A percentile compares a stretch with the other conserved stretches of the same genome.
phyloP scores from a whole-genome alignment of 37 sponge, comb jelly and placozoan genomes.

The Petrosia ficiformis region DNA sequence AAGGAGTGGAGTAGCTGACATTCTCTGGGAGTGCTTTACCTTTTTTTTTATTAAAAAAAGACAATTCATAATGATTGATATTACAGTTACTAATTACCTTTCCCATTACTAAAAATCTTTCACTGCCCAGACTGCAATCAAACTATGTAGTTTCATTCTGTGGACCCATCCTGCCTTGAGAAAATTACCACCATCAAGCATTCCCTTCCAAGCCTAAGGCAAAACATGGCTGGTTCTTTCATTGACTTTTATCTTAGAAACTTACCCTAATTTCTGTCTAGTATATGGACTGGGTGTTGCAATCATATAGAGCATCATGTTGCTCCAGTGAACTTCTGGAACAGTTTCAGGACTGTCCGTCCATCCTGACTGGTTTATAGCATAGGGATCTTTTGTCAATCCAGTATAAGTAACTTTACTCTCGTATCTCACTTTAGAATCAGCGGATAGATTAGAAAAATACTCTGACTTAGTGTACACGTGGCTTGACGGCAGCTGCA shows the following conservation, averaged over 20 bases:
- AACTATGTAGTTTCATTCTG: background rate
- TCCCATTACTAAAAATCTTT: constrained; percentile 8
- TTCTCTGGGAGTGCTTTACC: constrained; percentile 14
- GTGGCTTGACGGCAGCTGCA: too few relatives aligned
- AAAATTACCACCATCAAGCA: constrained; percentile 1
- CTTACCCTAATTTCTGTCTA: too few relatives aligned
- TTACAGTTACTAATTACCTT: background rate
- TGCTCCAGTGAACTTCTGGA: background rate
- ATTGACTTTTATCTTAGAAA: background rate
- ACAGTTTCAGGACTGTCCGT: background rate
- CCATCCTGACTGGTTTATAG: background rate
- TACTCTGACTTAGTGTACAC: too few relatives aligned
- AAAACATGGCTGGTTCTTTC: too few relatives aligned
- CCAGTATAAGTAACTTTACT: constrained; percentile 2
- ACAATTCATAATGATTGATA: background rate
- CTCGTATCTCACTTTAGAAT: background rate
- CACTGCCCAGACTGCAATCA: background rate
- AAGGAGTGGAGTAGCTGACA: constrained; percentile 5
- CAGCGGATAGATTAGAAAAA: too few relatives aligned
- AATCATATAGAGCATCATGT: constrained; percentile 6
- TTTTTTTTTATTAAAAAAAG: background rate
- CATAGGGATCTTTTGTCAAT: background rate
- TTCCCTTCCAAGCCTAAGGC: constrained; percentile 24
- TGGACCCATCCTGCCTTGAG: constrained; percentile 23
- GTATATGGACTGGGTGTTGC: constrained; percentile 14